These are phyloP conservation scores for Fregetta grallaria DNA, from an alignment of 2,113 vertebrate genomes.

Conservation along the genomic window DNA sequence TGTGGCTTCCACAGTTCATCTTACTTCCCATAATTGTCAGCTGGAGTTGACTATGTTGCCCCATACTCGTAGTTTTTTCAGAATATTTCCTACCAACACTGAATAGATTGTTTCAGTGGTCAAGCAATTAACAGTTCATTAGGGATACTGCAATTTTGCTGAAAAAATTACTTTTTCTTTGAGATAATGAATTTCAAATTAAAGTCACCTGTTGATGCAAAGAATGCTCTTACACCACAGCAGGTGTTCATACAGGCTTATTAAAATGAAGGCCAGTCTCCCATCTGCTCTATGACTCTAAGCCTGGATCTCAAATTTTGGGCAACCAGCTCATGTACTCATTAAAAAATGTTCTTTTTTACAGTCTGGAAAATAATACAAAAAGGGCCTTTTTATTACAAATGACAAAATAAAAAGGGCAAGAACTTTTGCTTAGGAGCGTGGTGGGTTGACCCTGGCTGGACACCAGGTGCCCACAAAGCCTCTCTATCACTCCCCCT, in stretches of 20 bases:
- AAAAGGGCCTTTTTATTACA: neutral
- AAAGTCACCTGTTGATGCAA: neutral
- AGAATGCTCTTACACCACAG: neutral
- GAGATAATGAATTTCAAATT: neutral
- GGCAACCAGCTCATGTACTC: neutral
- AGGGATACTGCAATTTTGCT: neutral
- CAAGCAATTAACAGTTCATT: neutral
- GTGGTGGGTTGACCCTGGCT: neutral
- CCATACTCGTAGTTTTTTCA: neutral
- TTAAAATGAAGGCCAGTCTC: neutral
- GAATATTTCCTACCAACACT: neutral
- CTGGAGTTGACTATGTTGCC: neutral
- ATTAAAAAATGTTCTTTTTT: neutral
- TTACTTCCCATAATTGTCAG: neutral
- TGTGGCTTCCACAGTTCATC: neutral
- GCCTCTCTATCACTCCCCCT: neutral
- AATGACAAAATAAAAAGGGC: neutral
- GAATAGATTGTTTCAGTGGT: neutral
- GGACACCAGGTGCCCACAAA: neutral
- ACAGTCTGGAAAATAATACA: neutral
- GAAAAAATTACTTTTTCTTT: neutral
- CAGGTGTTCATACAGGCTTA: neutral
- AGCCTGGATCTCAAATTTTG: neutral
- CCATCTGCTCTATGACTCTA: neutral
- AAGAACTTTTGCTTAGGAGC: neutral